These are phyloP conservation scores for Leptestheria dahalacensis DNA, from an alignment of 1,140 invertebrate genomes.

Conservation along the genomic window DNA sequence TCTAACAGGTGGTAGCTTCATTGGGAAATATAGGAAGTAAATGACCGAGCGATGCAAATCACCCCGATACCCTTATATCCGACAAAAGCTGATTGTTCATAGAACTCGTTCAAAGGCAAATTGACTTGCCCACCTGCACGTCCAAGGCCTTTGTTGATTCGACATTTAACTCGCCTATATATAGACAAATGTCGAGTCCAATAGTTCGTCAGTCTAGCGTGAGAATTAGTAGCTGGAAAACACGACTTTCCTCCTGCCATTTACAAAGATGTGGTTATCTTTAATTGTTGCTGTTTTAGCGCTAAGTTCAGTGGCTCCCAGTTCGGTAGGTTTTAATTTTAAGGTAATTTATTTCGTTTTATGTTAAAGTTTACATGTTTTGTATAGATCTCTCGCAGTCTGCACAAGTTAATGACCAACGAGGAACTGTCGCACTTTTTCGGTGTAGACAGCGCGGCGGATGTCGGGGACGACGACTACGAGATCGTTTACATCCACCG, in stretches of 20 bases:
- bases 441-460: neutral
- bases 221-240: too few species aligned
- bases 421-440: neutral
- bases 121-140: neutral
- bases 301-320: neutral
- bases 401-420: conserved; percentile 1
- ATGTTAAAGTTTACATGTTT: neutral
- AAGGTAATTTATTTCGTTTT: neutral
- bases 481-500: conserved; percentile 9
- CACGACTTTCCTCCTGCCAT: too few species aligned
- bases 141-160: neutral
- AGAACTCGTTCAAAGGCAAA: neutral
- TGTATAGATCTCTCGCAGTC: neutral
- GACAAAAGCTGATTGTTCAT: neutral
- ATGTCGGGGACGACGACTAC: conserved; percentile 4
- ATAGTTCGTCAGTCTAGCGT: too few species aligned
- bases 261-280: too few species aligned
- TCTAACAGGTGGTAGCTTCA: too few species aligned
- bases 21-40: too few species aligned
- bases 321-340: neutral
- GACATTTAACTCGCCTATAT: too few species aligned
- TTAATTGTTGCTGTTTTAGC: neutral
- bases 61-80: neutral
- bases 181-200: too few species aligned
- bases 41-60: too few species aligned